Conservation (phyloP, 2,113 vertebrate species). For the Todiramphus chloris region DNA sequence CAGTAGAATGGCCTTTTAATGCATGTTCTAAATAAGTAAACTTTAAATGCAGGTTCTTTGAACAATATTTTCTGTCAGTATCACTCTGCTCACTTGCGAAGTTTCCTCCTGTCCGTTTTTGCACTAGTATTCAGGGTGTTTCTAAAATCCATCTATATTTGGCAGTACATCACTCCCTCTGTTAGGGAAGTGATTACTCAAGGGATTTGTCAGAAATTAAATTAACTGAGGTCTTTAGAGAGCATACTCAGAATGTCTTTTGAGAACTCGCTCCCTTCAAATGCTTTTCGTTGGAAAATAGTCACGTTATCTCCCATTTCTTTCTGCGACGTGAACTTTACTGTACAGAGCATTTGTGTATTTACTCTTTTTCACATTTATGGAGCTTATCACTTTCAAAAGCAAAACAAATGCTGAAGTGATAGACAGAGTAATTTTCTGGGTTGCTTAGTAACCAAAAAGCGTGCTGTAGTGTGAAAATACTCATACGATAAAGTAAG, state of each 20-base stretch:
- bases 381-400: constrained; percentile 9
- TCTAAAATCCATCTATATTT: constrained; percentile 48
- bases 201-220: constrained; percentile 55
- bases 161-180: background rate
- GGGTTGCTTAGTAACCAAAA: constrained; percentile 54
- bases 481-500: background rate
- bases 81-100: background rate
- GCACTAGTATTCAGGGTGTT: background rate
- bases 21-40: background rate
- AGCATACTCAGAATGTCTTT: constrained; percentile 27
- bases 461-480: background rate
- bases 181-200: constrained; percentile 34
- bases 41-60: background rate
- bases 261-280: background rate
- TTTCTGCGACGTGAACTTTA: background rate
- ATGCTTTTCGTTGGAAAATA: background rate
- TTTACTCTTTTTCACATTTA: background rate
- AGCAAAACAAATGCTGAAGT: constrained; percentile 51
- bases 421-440: constrained; percentile 23
- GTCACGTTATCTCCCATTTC: accelerated
- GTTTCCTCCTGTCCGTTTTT: constrained; percentile 7
- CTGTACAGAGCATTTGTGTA: background rate
- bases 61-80: background rate
- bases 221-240: constrained; percentile 49
- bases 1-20: background rate